Percentiles rank a stretch among this genome's conserved stretches.
phyloP scores from a whole-genome alignment of 2,797 vertebrate species.

The Hyperoplus immaculatus region DNA sequence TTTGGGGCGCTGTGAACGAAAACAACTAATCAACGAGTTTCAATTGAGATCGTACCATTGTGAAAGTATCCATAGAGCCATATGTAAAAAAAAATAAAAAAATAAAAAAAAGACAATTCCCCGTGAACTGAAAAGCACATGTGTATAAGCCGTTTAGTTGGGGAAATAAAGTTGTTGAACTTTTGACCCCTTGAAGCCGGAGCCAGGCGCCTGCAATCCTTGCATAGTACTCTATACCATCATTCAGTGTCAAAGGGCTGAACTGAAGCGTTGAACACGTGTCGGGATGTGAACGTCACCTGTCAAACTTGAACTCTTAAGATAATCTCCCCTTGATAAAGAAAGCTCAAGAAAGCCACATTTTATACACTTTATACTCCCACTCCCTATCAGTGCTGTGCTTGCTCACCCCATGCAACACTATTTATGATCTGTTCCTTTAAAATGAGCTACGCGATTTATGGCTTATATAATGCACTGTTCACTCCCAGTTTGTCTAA shows the following conservation, averaged over 20 bases:
- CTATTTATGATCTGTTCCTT: background rate
- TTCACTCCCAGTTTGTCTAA: background rate
- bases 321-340: constrained; percentile 25
- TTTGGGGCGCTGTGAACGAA: constrained; percentile 15
- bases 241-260: constrained; percentile 17
- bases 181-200: constrained; percentile 35
- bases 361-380: constrained; percentile 18
- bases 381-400: background rate
- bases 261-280: background rate
- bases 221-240: constrained; percentile 7
- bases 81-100: background rate
- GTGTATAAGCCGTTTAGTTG: background rate
- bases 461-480: background rate
- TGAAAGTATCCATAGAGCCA: background rate
- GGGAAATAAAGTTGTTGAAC: constrained; percentile 21
- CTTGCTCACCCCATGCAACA: background rate
- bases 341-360: constrained; percentile 36
- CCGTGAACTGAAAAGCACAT: background rate
- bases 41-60: background rate
- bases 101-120: background rate
- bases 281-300: constrained; percentile 11
- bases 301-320: constrained; percentile 8
- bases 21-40: constrained; percentile 5
- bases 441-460: background rate
- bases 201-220: background rate